phyloP scores from a whole-genome alignment of 2,113 vertebrate species.

The Chunga burmeisteri region DNA sequence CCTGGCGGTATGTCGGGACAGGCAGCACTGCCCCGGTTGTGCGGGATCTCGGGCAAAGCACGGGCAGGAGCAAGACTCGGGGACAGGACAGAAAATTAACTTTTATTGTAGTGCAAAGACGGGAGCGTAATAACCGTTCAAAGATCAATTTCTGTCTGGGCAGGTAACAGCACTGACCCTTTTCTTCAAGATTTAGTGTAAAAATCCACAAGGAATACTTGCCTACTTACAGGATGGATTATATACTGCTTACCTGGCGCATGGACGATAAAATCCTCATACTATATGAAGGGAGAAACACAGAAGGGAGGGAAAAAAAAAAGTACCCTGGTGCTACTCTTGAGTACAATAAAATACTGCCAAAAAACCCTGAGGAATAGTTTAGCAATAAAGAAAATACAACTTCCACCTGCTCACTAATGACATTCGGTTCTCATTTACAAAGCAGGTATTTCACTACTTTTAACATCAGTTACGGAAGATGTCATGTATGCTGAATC shows the following conservation, averaged over 20 bases:
- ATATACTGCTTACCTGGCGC: rapidly evolving
- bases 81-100: rapidly evolving
- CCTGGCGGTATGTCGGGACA: too few species aligned
- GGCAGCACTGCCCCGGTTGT: too few species aligned
- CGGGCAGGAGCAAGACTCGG: background rate
- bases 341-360: background rate
- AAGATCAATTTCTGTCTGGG: rapidly evolving
- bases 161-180: background rate
- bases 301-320: background rate
- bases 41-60: background rate
- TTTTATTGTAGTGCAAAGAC: background rate
- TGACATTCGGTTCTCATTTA: rapidly evolving
- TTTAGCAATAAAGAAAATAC: background rate
- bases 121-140: rapidly evolving
- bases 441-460: rapidly evolving
- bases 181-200: rapidly evolving
- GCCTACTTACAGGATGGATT: rapidly evolving
- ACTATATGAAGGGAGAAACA: rapidly evolving
- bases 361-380: rapidly evolving
- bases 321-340: too few species aligned
- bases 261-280: rapidly evolving
- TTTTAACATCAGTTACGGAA: rapidly evolving
- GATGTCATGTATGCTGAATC: rapidly evolving
- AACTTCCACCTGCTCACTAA: background rate
- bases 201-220: rapidly evolving